A percentile compares a stretch with the other conserved stretches of the same genome.
These are phyloP conservation scores for Agelas oroides DNA, from an alignment of 37 sponge, comb jelly and placozoan genomes.

Conservation along the genomic window DNA sequence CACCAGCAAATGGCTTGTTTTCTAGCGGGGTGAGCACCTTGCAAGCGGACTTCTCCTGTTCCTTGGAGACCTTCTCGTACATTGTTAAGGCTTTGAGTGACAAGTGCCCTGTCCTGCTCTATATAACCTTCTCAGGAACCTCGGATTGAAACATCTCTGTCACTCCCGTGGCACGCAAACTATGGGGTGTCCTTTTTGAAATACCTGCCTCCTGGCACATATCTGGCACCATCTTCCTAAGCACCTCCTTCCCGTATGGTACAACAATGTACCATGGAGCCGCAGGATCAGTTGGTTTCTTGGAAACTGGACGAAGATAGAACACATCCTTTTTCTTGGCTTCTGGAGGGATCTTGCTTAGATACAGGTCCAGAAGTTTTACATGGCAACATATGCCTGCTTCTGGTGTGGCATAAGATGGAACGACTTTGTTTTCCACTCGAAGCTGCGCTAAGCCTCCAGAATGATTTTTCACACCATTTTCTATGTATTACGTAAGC, in stretches of 20 bases:
- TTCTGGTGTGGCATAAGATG: not conserved
- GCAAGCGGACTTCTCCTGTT: not conserved
- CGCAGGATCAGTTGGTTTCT: not conserved
- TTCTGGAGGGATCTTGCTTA: not conserved
- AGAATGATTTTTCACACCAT: constrained; percentile 23
- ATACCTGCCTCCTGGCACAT: constrained; percentile 29
- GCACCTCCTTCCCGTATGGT: not conserved
- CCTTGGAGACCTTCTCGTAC: constrained; percentile 24
- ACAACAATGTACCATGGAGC: not conserved
- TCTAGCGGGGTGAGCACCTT: too few relatives aligned
- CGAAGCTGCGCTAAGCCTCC: constrained; percentile 1
- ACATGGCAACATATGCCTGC: not conserved
- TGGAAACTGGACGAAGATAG: not conserved
- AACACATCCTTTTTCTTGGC: not conserved
- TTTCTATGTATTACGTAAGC: too few relatives aligned
- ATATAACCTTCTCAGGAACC: constrained; percentile 39
- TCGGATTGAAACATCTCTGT: constrained; percentile 26
- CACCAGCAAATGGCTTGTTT: too few relatives aligned
- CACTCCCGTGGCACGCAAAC: constrained; percentile 25
- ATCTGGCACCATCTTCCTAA: constrained; percentile 10
- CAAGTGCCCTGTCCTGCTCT: constrained; percentile 38
- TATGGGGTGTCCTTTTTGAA: constrained; percentile 34
- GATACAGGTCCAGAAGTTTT: constrained; percentile 2
- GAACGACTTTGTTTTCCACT: constrained; percentile 1
- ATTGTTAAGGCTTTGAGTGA: constrained; percentile 23